Conservation (phyloP, 2,113 vertebrate genomes). For the Saccopteryx bilineata region DNA sequence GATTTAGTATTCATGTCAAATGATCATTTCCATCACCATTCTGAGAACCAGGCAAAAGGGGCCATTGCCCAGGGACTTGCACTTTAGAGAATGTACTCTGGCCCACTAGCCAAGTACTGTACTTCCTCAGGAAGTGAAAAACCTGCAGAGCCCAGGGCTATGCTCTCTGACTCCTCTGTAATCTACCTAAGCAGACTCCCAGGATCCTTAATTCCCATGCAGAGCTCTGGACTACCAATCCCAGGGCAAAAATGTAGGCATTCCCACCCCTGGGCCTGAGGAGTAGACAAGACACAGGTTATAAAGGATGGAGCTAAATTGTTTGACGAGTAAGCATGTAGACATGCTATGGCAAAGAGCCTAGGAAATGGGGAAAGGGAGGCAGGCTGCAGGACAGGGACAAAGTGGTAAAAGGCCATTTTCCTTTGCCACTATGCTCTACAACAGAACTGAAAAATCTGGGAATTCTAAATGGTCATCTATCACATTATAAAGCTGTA, state of each 20-base stretch:
- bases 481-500: neutral
- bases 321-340: neutral
- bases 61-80: neutral
- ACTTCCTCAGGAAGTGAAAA: neutral
- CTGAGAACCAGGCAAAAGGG: neutral
- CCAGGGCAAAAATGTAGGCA: neutral
- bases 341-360: neutral
- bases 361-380: neutral
- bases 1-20: neutral
- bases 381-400: neutral
- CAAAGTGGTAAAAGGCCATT: neutral
- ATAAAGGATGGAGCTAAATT: neutral
- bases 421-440: neutral
- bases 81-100: neutral
- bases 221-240: neutral
- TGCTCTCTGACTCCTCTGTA: neutral
- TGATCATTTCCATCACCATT: neutral
- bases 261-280: neutral
- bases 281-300: neutral
- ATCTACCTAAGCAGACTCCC: neutral
- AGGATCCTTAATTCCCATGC: neutral
- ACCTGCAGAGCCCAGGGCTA: neutral
- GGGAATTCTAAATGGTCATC: neutral
- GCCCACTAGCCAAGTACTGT: neutral
- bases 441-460: conserved; percentile 42